phyloP scores from a whole-genome alignment of 2,888 invertebrate species.

The Drosophila demipolita region DNA sequence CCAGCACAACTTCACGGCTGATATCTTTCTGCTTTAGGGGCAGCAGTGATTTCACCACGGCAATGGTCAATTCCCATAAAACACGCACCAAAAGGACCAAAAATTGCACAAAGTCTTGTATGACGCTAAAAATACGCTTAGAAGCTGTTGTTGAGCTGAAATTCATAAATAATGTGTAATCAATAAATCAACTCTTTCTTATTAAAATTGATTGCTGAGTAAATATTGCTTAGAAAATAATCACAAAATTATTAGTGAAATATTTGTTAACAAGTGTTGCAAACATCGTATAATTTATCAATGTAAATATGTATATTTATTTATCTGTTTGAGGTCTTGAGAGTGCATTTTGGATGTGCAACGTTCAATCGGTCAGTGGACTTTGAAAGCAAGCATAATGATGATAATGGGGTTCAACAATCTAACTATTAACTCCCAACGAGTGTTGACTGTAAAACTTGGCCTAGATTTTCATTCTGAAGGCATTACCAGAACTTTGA shows the following conservation, averaged over 20 bases:
- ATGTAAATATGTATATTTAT: background rate
- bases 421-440: constrained; percentile 20
- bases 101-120: constrained; percentile 81
- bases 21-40: constrained; percentile 88
- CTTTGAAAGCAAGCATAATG: constrained; percentile 63
- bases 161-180: constrained; percentile 18
- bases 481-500: constrained; percentile 39
- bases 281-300: constrained; percentile 49
- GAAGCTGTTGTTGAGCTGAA: constrained; percentile 80
- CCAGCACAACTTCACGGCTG: constrained; percentile 91
- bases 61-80: constrained; percentile 67
- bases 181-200: background rate
- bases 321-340: constrained; percentile 58
- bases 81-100: constrained; percentile 71
- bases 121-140: constrained; percentile 76
- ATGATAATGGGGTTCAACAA: constrained; percentile 44
- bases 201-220: background rate
- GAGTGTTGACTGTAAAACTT: constrained; percentile 68
- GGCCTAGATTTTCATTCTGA: constrained; percentile 50
- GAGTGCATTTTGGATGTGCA: constrained; percentile 42
- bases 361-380: constrained; percentile 58
- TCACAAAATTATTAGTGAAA: background rate
- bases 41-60: constrained; percentile 56
- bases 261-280: background rate
- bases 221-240: background rate